Evolutionary conservation across 1,140 invertebrate species (phyloP), one percentile per base, ranked within the genome.

Genomic region (Gryon sp.): DNA sequence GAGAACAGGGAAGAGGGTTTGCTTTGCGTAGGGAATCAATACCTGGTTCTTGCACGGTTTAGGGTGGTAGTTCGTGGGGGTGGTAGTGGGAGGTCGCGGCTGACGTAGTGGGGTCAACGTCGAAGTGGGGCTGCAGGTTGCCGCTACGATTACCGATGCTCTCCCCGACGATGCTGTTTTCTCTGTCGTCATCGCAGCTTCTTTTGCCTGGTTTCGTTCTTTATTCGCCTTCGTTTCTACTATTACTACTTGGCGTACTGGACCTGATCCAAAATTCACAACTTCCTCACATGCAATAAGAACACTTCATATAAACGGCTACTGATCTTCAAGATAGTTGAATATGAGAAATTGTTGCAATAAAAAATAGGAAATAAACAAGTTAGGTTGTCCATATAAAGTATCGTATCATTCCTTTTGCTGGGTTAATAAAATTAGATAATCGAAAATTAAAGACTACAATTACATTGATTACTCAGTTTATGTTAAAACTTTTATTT

Each of bases 1-100:
- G 82, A 85, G 79, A 82, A 82, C 82, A 82, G 81, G 80, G 83
- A 83, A 86, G 83, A 82, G 80, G 62, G 79, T 81, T 83, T 63
- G 77, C 75, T 80, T 82, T 80, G 80, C 84, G 81, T 84, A 83
- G 83, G 78, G 84, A 87, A 87, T 87, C 86, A 88, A 87, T 88
- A 87, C 84, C 84, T 82, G 76, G 82, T 82, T 77, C 80, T 82
- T 83, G 72, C 72, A 74, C 52, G 53, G 60, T 74, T 78, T 69
- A 72, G 73, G 62, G 73, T 80, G 60, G 62, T 11, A 72, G 73
- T 80, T 40, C 41, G 55, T 43, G 43, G 36, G 60, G 43, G 46
- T 66, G 41, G 77, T n/a, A n/a, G n/a, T 59, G 80, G 70, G 68
- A 53, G 63, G 32, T 22, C 50, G 28, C 14, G 48, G 32, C 19